These are phyloP conservation scores for Chelonia mydas DNA, from an alignment of 2,797 vertebrate genomes.

Conservation along the genomic window DNA sequence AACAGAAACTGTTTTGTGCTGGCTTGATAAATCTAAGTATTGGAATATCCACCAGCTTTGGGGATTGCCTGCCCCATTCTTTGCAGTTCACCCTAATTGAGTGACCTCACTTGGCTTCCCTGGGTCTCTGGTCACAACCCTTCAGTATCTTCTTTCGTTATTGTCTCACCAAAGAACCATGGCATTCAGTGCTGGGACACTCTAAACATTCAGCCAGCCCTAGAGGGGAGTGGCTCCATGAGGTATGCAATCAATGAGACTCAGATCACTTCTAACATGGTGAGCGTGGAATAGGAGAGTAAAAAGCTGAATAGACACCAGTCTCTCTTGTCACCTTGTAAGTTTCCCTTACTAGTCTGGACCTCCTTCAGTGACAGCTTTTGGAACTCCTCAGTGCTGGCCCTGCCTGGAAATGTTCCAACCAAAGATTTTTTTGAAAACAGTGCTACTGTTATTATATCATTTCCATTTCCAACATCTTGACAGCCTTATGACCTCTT, in stretches of 20 bases:
- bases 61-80: no score
- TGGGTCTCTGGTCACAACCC: no score
- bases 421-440: neutral
- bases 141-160: neutral
- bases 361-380: neutral
- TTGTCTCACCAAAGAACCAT: neutral
- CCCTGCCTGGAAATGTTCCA: neutral
- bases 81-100: no score
- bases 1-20: no score
- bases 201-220: neutral
- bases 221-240: neutral
- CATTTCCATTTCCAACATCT: neutral
- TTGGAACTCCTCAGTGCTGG: neutral
- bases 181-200: neutral
- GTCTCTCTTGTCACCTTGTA: neutral
- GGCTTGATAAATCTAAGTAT: no score
- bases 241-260: neutral
- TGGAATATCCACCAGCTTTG: no score
- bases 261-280: neutral
- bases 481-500: neutral
- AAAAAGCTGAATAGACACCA: neutral
- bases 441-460: neutral
- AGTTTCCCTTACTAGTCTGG: neutral
- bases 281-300: neutral
- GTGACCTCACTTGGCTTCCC: no score